Conservation (phyloP, 2,113 vertebrate species). For the Galeopterus variegatus region DNA sequence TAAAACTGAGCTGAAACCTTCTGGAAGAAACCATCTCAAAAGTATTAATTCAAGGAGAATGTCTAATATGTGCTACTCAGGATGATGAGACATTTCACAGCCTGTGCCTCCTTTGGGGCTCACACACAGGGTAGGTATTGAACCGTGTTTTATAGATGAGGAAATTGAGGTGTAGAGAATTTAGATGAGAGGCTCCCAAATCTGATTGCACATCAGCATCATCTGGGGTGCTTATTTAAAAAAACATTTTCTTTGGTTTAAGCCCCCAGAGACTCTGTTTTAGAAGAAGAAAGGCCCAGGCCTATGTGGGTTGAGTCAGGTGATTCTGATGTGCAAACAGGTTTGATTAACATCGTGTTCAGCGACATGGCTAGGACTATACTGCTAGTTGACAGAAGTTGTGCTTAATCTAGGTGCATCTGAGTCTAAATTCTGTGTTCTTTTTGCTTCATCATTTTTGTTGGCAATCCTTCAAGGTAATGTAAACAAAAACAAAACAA, state of each 20-base stretch:
- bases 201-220: background rate
- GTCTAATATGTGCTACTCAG: background rate
- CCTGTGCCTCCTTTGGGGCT: background rate
- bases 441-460: background rate
- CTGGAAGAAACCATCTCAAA: background rate
- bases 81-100: background rate
- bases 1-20: background rate
- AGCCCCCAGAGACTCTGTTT: background rate
- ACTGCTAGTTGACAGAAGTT: background rate
- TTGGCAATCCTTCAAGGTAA: background rate
- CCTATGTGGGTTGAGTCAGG: background rate
- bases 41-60: background rate
- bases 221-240: background rate
- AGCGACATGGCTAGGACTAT: no score
- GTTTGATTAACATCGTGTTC: background rate
- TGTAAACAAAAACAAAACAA: background rate
- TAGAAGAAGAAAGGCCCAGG: background rate
- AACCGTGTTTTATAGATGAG: background rate
- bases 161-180: background rate
- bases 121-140: background rate
- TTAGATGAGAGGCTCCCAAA: background rate
- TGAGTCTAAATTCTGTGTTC: background rate
- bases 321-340: background rate
- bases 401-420: background rate
- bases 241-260: background rate